These are phyloP conservation scores for Notarius quadriscutis DNA, from an alignment of 2,113 vertebrate species.

Conservation along the genomic window DNA sequence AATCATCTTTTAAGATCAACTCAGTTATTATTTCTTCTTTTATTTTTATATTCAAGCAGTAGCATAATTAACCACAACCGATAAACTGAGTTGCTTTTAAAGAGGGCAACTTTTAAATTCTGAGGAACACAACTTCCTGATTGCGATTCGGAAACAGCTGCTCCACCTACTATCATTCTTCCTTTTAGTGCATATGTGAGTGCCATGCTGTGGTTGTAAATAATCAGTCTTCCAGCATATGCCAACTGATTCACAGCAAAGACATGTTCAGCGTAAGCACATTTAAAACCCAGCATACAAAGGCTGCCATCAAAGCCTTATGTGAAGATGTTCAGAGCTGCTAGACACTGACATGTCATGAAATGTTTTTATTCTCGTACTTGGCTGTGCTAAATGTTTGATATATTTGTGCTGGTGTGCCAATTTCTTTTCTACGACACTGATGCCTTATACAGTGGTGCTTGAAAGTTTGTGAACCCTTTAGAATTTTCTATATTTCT, in stretches of 20 bases:
- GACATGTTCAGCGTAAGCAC: background rate
- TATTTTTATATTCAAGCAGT: constrained; percentile 7
- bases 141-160: constrained; percentile 38
- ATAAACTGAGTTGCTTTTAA: background rate
- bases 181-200: background rate
- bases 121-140: constrained; percentile 28
- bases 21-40: background rate
- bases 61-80: constrained; percentile 32
- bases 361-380: background rate
- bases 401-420: background rate
- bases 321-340: background rate
- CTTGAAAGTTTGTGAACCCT: too few relatives aligned
- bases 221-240: constrained; percentile 9
- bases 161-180: background rate
- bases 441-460: background rate
- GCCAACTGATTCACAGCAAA: background rate
- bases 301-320: constrained; percentile 1
- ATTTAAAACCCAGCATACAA: constrained; percentile 1
- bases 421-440: background rate
- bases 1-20: background rate
- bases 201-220: background rate
- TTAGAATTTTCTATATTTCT: too few relatives aligned
- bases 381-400: background rate
- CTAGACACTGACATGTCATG: background rate
- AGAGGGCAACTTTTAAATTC: constrained; percentile 26